These are phyloP conservation scores for Nesometra sesokonis DNA, from an alignment of 35 echinoderm and acorn worm genomes.

Conservation along the genomic window DNA sequence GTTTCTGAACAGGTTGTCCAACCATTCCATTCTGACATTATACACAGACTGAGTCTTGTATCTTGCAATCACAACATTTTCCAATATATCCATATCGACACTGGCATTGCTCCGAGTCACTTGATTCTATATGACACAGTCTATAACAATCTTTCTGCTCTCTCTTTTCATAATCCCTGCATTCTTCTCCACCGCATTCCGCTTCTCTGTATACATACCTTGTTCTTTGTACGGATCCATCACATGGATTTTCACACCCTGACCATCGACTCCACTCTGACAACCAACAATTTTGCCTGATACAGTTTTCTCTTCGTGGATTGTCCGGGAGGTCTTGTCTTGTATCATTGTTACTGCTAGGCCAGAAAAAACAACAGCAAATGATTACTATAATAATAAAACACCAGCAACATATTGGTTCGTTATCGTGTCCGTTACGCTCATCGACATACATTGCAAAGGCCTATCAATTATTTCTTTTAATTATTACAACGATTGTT, in stretches of 20 bases:
- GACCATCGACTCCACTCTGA: background rate
- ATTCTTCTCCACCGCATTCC: background rate
- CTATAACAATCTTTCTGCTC: background rate
- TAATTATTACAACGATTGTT: too few species aligned
- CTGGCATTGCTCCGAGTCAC: background rate
- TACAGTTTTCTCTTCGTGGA: too few species aligned
- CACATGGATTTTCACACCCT: background rate
- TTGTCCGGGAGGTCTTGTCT: too few species aligned
- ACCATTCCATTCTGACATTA: background rate
- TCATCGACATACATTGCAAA: too few species aligned
- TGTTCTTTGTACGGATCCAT: background rate
- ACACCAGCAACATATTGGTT: too few species aligned
- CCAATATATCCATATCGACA: background rate
- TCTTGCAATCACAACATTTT: background rate
- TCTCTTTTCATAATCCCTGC: background rate
- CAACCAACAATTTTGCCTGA: background rate
- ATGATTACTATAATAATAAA: too few species aligned
- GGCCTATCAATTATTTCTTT: too few species aligned
- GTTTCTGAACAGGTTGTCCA: background rate
- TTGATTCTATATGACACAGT: background rate
- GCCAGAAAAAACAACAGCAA: too few species aligned
- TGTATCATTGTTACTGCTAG: too few species aligned
- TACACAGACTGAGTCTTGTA: background rate
- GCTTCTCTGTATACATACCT: background rate
- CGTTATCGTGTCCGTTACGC: too few species aligned